Evolutionary conservation across 2,113 vertebrate genomes (phyloP).

Genomic region (Sinocyclocheilus rhinocerous): DNA sequence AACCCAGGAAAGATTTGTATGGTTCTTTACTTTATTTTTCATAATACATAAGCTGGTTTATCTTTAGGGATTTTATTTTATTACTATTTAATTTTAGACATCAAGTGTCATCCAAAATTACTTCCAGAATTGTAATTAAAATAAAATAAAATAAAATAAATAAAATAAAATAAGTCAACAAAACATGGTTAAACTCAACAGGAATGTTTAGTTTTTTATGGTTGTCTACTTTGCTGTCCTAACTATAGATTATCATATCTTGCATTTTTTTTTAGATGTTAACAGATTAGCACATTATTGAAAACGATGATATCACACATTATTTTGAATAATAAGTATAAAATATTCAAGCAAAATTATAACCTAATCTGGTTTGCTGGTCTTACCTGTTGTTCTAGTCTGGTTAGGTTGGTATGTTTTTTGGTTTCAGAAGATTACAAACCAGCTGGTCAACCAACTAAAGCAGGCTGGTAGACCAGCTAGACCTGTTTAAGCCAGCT

Average conservation of each 20-base stretch:
- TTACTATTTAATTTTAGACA: too few species aligned
- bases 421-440: neutral
- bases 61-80: too few species aligned
- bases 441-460: neutral
- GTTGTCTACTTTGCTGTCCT: neutral
- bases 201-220: neutral
- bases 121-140: too few species aligned
- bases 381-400: neutral
- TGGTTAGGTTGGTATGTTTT: neutral
- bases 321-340: neutral
- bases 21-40: too few species aligned
- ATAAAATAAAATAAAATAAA: too few species aligned
- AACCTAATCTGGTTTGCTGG: neutral
- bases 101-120: too few species aligned
- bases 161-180: too few species aligned
- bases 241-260: neutral
- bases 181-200: too few species aligned
- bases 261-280: neutral
- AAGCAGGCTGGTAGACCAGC: neutral
- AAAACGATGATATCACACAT: neutral
- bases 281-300: neutral
- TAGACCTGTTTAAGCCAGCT: neutral
- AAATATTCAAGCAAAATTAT: neutral
- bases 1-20: too few species aligned
- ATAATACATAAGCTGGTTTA: too few species aligned